These are phyloP conservation scores for Myioborus miniatus DNA, from an alignment of 2,797 vertebrate genomes.

Conservation along the genomic window DNA sequence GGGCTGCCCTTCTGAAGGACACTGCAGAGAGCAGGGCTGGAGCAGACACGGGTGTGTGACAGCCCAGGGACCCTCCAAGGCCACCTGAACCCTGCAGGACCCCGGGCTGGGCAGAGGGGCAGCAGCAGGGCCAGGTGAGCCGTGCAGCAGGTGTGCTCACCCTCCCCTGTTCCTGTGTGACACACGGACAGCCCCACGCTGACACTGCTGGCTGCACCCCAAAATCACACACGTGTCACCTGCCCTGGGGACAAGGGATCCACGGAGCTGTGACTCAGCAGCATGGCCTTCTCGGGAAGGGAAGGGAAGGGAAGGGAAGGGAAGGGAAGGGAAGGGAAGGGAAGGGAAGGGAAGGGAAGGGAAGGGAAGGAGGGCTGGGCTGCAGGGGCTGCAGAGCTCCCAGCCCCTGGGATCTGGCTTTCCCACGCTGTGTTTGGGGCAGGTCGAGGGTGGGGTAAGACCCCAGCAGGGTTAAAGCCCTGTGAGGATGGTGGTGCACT, in stretches of 20 bases:
- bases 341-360: too few species aligned
- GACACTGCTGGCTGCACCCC: not conserved
- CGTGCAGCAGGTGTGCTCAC: not conserved
- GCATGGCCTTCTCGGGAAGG: not conserved
- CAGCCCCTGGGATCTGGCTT: not conserved
- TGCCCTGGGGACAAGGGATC: not conserved
- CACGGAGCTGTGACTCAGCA: not conserved
- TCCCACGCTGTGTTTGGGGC: not conserved
- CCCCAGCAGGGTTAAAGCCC: not conserved
- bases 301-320: too few species aligned
- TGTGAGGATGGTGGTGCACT: fast-evolving
- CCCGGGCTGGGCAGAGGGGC: fast-evolving
- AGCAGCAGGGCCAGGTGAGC: not conserved
- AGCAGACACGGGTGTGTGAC: not conserved
- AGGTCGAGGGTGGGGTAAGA: fast-evolving
- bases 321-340: too few species aligned
- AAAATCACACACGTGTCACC: not conserved
- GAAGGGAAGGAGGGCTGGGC: not conserved
- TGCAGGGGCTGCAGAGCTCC: not conserved
- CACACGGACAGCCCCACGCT: fast-evolving
- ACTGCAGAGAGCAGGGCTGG: slow-evolving; percentile 59
- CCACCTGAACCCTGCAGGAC: not conserved
- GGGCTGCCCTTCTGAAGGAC: slow-evolving; percentile 72
- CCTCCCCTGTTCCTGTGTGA: fast-evolving
- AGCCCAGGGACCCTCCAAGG: not conserved